Percentiles rank a stretch among this genome's conserved stretches.
Conservation (phyloP, 2,113 vertebrate genomes). For the Aegithalos caudatus region DNA sequence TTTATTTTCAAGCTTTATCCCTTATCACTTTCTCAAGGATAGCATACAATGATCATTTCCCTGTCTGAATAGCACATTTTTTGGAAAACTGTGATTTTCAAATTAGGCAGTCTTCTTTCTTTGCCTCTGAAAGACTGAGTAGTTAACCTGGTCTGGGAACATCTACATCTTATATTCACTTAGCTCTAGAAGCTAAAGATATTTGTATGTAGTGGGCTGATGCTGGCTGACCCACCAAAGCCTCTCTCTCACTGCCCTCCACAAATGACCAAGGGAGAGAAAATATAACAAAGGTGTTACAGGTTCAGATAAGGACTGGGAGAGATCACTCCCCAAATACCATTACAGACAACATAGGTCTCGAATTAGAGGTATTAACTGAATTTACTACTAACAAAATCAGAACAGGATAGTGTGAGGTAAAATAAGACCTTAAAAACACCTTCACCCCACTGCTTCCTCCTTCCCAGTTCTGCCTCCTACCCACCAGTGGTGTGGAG, state of each 20-base stretch:
- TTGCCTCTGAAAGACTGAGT: not conserved
- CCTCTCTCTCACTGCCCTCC: not conserved
- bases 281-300: not conserved
- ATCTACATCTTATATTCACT: not conserved
- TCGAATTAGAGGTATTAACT: not conserved
- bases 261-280: not conserved
- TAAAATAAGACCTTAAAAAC: not conserved
- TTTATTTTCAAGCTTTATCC: not conserved
- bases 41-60: not conserved
- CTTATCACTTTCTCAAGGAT: not conserved
- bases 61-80: not conserved
- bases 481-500: fast-evolving
- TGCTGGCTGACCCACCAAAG: not conserved
- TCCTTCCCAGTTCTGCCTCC: not conserved
- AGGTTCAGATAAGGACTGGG: not conserved
- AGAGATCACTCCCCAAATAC: not conserved
- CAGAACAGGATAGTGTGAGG: not conserved
- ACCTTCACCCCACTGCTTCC: not conserved
- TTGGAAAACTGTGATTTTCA: not conserved
- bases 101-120: not conserved
- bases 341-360: not conserved
- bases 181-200: not conserved
- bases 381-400: not conserved
- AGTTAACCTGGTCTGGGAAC: not conserved
- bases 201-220: not conserved